Percentiles rank a stretch among this genome's conserved stretches.
These are phyloP conservation scores for Procambarus virginalis DNA, from an alignment of 1,140 invertebrate species.

Conservation along the genomic window DNA sequence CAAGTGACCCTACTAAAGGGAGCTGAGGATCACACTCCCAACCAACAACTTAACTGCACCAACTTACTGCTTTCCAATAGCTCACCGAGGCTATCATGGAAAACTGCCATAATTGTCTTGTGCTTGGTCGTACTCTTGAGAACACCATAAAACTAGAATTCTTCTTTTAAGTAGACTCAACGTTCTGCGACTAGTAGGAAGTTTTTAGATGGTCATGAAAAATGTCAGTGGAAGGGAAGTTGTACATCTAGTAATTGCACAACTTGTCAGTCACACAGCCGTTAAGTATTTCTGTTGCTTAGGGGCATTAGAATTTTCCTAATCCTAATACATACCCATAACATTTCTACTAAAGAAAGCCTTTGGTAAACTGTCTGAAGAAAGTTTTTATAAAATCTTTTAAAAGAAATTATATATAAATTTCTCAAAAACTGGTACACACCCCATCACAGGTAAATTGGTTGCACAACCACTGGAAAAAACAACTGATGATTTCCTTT, in stretches of 20 bases:
- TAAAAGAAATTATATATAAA: constrained; percentile 53
- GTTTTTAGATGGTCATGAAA: constrained; percentile 46
- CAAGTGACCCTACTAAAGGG: constrained; percentile 25
- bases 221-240: constrained; percentile 41
- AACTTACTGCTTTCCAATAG: constrained; percentile 6
- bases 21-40: constrained; percentile 48
- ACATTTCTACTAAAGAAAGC: constrained; percentile 52
- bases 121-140: constrained; percentile 51
- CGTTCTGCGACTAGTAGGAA: constrained; percentile 63
- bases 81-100: constrained; percentile 1
- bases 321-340: constrained; percentile 45
- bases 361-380: constrained; percentile 60
- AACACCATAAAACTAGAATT: constrained; percentile 62
- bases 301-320: constrained; percentile 46
- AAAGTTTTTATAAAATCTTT: constrained; percentile 46
- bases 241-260: constrained; percentile 46
- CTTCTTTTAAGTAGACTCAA: constrained; percentile 59
- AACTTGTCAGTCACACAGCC: constrained; percentile 56
- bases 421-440: constrained; percentile 55
- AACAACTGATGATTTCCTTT: constrained; percentile 46
- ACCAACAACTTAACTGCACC: constrained; percentile 29
- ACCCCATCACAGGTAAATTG: constrained; percentile 63
- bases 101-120: constrained; percentile 46
- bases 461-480: constrained; percentile 64
- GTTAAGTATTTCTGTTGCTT: constrained; percentile 59